Evolutionary conservation across 1,140 invertebrate species (phyloP), one percentile per base, ranked within the genome.

Genomic region (Pomacea maculata): DNA sequence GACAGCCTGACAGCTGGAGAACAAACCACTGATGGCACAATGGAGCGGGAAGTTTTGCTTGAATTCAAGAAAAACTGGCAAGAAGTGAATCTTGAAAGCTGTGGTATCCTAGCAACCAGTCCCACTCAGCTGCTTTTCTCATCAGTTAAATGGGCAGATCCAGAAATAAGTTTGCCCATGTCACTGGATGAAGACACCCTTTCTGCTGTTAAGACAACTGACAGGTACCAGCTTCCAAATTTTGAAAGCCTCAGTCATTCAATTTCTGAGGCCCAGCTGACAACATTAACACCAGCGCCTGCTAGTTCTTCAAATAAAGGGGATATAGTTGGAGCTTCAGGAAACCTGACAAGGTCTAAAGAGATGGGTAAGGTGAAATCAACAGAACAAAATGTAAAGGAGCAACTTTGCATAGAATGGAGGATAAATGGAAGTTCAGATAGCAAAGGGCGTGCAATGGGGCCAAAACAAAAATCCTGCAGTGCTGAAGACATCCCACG

Each of bases 61-160:
- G 75, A 70, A 61, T 29, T 79, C 25, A 73, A 78, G 63, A 75
- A 80, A 19, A 75, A 80, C 61, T 73, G 67, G 45, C 78, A 84
- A n/a, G 86, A 87, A 71, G 85, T 88, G 21, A 80, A 85, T 6
- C 80, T 89, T 52, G 84, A 82, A 25, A 88, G 88, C 75, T 89
- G 88, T 83, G 88, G 88, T 34, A 87, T 89, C 72, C 75, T 89
- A 63, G 88, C 87, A 64, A 85, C 87, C 21, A 84, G 82, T 54
- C 86, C 84, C 21, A 85, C 79, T 34, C 84, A 85, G 64, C 67
- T 85, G 4, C n/a, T 86, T 6, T 64, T 81, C 12, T 81, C 85
- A n/a, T 83, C 81, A 25, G 54, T 83, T 34, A 84, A 83, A 34
- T 75, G 76, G 55, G 71, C 67, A 34, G 82, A 67, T 64, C 70